Conservation (phyloP, 2,113 vertebrate genomes). For the Sebastes fasciatus region DNA sequence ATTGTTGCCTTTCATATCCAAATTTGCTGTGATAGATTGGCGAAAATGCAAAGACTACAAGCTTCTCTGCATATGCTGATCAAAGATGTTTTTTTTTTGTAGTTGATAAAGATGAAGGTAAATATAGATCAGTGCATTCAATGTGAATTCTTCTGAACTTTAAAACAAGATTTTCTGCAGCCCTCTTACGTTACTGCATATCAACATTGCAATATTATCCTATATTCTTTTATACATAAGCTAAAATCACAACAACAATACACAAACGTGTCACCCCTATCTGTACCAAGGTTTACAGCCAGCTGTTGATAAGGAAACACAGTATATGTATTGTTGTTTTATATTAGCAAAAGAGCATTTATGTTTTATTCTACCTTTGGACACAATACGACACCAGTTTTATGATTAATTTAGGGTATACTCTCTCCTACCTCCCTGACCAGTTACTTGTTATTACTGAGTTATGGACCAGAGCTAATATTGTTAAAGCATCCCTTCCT, state of each 20-base stretch:
- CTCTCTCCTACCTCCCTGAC: not conserved
- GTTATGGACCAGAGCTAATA: not conserved
- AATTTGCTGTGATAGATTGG: slow-evolving; percentile 93
- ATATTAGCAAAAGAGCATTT: not conserved
- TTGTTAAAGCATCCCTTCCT: slow-evolving; percentile 18
- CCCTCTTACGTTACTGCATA: not conserved
- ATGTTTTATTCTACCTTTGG: not conserved
- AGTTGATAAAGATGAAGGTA: slow-evolving; percentile 30
- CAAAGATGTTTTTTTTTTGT: slow-evolving; percentile 41
- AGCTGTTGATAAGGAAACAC: not conserved
- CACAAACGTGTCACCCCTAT: not conserved
- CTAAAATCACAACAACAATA: not conserved
- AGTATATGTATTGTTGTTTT: not conserved
- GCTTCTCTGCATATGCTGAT: slow-evolving; percentile 77
- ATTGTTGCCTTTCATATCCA: slow-evolving; percentile 92
- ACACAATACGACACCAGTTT: not conserved
- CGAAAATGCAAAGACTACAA: slow-evolving; percentile 87
- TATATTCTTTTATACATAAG: not conserved
- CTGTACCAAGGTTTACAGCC: not conserved
- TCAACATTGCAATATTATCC: not conserved
- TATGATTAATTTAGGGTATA: not conserved
- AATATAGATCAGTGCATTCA: slow-evolving; percentile 21
- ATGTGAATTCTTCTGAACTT: not conserved
- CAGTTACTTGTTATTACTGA: slow-evolving; percentile 7
- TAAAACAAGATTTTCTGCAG: not conserved